Evolutionary conservation across 2,113 vertebrate species (phyloP), one percentile per base, ranked within the genome.

Genomic region (Perca schrenkii): DNA sequence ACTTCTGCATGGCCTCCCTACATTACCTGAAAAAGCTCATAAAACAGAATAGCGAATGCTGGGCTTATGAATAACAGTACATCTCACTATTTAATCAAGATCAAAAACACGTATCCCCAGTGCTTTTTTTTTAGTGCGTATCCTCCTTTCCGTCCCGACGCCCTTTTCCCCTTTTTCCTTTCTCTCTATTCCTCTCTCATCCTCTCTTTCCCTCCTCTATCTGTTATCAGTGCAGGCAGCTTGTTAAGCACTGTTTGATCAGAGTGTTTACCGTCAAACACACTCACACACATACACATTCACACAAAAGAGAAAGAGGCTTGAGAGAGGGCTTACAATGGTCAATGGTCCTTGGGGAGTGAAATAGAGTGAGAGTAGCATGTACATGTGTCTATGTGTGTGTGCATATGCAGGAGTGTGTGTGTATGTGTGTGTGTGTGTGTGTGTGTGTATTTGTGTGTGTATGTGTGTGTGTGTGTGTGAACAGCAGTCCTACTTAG

Each of bases 161-260:
- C 75, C 65, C 81, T 81, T 65, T 77, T 80, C 75, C 80, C 84
- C 76, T 49, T 73, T 89, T 83, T 93, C 90, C 89, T 89, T 92
- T 88, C 89, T 92, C 88, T 84, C 86, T 92, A 68, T 57, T 53
- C 67, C 87, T 86, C 90, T 87, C 81, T 92, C 82, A 81, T 84
- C 86, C 87, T 85, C 79, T 82, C 74, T 80, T 88, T 88, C 89
- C 79, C 83, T 83, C 66, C 88, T 90, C 86, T 75, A 79, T 73
- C 86, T 91, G 93, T 94, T 96, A 96, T 96, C 95, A 94, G 94
- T 86, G 92, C 88, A 87, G 92, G 93, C 95, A 96, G 95, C 93
- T 90, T 96, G 94, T 94, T 93, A 94, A 90, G 92, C 91, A 90
- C 91, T 96, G 95, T 96, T 96, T 96, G 92, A 95, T 95, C 95